Conservation (phyloP, 2,888 invertebrate genomes). For the Pantelozetes paolii region DNA sequence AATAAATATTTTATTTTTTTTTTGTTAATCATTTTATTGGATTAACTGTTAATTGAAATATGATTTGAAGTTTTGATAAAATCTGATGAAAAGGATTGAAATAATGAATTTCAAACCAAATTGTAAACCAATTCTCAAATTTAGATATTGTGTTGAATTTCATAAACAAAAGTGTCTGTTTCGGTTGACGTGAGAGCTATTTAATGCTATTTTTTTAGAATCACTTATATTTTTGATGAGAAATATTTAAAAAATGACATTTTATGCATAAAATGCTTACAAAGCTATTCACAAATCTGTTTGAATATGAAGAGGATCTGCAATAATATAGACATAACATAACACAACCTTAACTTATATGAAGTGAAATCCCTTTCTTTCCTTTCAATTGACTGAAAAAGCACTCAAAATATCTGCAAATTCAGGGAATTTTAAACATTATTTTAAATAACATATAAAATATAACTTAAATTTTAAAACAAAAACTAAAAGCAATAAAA, state of each 20-base stretch:
- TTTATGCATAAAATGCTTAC: constrained; percentile 2
- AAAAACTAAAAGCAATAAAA: neutral
- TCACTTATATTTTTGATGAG: neutral
- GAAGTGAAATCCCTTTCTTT: no score
- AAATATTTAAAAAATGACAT: constrained; percentile 2
- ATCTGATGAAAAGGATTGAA: no score
- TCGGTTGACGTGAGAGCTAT: no score
- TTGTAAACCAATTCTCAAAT: no score
- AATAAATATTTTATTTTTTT: no score
- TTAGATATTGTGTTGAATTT: no score
- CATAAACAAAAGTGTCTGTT: neutral
- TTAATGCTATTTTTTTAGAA: no score
- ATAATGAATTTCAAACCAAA: no score
- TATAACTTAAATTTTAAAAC: neutral
- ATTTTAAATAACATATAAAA: neutral
- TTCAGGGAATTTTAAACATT: constrained; percentile 11
- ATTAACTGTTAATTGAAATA: no score
- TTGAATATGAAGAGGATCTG: neutral
- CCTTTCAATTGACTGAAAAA: neutral
- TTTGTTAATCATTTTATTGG: no score
- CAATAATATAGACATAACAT: neutral
- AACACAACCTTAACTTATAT: neutral
- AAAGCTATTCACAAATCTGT: constrained; percentile 18
- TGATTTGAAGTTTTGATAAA: no score
- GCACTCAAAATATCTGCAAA: neutral